A percentile compares a stretch with the other conserved stretches of the same genome.
Conservation (phyloP, 2,113 vertebrate genomes). For the Struthio camelus region DNA sequence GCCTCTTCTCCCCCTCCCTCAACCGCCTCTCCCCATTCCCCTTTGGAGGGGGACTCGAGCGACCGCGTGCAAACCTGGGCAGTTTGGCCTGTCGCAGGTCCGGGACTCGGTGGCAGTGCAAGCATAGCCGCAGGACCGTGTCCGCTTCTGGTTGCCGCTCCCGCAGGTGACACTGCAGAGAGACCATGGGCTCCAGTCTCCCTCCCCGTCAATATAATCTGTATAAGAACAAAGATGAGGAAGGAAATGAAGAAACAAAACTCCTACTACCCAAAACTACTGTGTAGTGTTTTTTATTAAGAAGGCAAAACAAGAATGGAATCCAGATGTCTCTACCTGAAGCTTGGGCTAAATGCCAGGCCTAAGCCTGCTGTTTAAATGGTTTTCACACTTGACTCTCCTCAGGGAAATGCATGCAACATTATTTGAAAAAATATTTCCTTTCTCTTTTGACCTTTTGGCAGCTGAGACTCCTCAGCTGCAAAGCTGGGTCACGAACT, state of each 20-base stretch:
- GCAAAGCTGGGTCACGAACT: conserved; percentile 41
- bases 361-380: conserved; percentile 76
- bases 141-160: conserved; percentile 93
- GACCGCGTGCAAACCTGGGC: conserved; percentile 79
- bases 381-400: conserved; percentile 69
- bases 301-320: conserved; percentile 67
- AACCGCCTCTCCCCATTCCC: accelerated
- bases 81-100: conserved; percentile 91
- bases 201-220: conserved; percentile 93
- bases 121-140: conserved; percentile 91
- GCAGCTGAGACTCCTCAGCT: conserved; percentile 51
- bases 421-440: conserved; percentile 70
- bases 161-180: conserved; percentile 91
- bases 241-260: conserved; percentile 8
- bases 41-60: accelerated
- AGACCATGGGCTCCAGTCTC: conserved; percentile 95
- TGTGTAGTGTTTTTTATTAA: conserved; percentile 44
- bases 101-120: conserved; percentile 94
- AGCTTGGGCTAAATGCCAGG: conserved; percentile 55
- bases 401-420: conserved; percentile 48
- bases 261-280: conserved; percentile 26
- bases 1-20: neutral
- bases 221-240: conserved; percentile 13
- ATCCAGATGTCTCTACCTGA: conserved; percentile 79
- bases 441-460: conserved; percentile 63